Base-by-base conservation (phyloP, 2,797 vertebrate genomes). In the Peromyscus nudipes region DNA sequence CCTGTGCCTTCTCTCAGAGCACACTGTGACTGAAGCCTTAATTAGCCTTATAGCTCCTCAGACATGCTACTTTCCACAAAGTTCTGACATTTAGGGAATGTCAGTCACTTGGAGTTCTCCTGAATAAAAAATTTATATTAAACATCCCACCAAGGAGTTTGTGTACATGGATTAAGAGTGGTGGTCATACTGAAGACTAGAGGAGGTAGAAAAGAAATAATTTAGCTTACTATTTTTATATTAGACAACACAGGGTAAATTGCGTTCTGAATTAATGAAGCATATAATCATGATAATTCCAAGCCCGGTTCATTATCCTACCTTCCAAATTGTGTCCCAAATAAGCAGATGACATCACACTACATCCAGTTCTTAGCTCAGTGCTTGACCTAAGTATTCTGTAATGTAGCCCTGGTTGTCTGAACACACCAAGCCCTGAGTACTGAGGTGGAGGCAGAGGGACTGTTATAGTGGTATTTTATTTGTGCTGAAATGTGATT, bases 21-120 rank as follows among this genome's bases (percentile, higher is more conserved):
- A 46, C 79, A 21, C 62, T 6, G 83, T 40, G 94, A 85, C 95
- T 55, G 55, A 84, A 46, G 80, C 83, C 89, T 96, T 95, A 96
- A 89, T 98, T 90, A 89, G 55, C 7, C 65, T 76, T 76, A 34
- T 19, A 96, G 94, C 64, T 46, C 81, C 79, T 94, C 94, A 75
- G 81, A 76, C 92, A 93, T 91, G 97, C 80, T 84, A 94, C 92
- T 92, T 69, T 93, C 65, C 0, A 85, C 83, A 37, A 92, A 90
- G 94, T 87, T n/a, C 89, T 90, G 96, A 73, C 96, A 88, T 94
- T 46, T 86, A 57, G 94, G 91, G 80, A 34, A 86, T 76, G 95
- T 82, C 97, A 97, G 85, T 93, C 91, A 90, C 91, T 84, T 40
- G 65, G 65, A 95, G 49, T 90, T 71, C 21, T 13, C 84, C 55